A percentile compares a stretch with the other conserved stretches of the same genome.
Conservation (phyloP, 1,140 invertebrate genomes). For the Drosophila bipectinata region DNA sequence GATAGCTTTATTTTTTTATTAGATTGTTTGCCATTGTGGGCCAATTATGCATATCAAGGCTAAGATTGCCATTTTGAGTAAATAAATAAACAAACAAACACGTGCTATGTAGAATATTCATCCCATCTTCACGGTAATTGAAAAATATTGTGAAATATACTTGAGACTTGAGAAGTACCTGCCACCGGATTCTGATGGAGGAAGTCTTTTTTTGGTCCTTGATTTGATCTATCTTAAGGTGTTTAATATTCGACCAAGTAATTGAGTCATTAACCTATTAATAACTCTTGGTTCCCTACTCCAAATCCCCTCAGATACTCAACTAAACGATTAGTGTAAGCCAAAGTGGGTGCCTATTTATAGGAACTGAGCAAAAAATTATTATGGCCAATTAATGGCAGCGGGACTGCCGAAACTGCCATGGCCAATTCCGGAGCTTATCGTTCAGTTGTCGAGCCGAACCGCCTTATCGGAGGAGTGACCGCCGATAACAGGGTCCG, state of each 20-base stretch:
- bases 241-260: not conserved
- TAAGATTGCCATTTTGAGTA: slow-evolving; percentile 51
- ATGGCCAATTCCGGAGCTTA: slow-evolving; percentile 59
- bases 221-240: not conserved
- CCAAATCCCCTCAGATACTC: not conserved
- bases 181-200: too few species aligned
- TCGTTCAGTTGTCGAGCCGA: slow-evolving; percentile 63
- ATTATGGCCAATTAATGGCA: slow-evolving; percentile 59
- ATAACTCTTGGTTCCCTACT: not conserved
- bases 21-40: slow-evolving; percentile 67
- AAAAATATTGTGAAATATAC: not conserved
- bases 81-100: slow-evolving; percentile 44
- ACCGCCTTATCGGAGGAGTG: slow-evolving; percentile 60
- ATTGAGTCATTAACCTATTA: not conserved
- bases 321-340: slow-evolving; percentile 28
- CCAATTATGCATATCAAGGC: slow-evolving; percentile 75
- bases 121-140: not conserved
- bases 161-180: not conserved
- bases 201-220: too few species aligned
- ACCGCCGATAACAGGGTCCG: slow-evolving; percentile 60
- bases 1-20: slow-evolving; percentile 35
- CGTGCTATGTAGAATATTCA: slow-evolving; percentile 13
- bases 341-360: slow-evolving; percentile 45
- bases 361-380: slow-evolving; percentile 49
- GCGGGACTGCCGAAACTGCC: slow-evolving; percentile 14